phyloP scores from a whole-genome alignment of 1,140 invertebrate species.

The Papilio machaon region DNA sequence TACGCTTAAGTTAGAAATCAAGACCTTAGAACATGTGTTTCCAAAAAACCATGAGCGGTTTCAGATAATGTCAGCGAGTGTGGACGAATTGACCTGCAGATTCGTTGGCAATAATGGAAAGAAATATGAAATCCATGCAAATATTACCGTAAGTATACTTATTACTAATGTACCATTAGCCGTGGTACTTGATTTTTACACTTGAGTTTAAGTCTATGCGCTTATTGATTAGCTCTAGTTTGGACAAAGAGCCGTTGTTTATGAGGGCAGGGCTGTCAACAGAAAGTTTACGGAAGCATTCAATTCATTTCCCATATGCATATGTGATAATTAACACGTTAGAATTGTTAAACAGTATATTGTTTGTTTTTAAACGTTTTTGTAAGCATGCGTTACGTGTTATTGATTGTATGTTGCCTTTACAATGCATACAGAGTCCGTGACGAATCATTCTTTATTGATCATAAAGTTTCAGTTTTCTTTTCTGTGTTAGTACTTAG shows the following conservation, averaged over 20 bases:
- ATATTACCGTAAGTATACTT: conserved; percentile 95
- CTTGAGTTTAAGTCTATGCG: conserved; percentile 46
- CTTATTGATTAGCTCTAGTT: conserved; percentile 76
- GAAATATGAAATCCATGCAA: conserved; percentile 98
- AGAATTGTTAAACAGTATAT: conserved; percentile 34
- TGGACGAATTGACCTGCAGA: conserved; percentile 98
- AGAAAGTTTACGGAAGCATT: conserved; percentile 75
- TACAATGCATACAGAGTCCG: conserved; percentile 52
- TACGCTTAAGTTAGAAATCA: conserved; percentile 98
- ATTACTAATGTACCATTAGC: not conserved
- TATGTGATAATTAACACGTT: conserved; percentile 29
- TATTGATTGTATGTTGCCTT: conserved; percentile 51
- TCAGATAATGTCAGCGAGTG: conserved; percentile 97
- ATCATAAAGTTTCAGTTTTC: conserved; percentile 61
- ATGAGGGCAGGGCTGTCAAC: conserved; percentile 81
- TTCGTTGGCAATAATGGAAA: conserved; percentile 97
- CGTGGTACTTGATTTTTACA: conserved; percentile 31
- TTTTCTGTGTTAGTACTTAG: conserved; percentile 59
- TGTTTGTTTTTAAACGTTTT: conserved; percentile 30
- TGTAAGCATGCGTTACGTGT: conserved; percentile 45
- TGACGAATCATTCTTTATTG: conserved; percentile 66
- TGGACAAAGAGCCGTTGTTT: conserved; percentile 80
- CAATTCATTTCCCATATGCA: conserved; percentile 36
- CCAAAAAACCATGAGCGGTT: conserved; percentile 98
- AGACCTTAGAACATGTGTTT: conserved; percentile 96